Percentiles rank a stretch among this genome's conserved stretches.
These are phyloP conservation scores for Wiebesia pumilae DNA, from an alignment of 1,140 invertebrate species.

Conservation along the genomic window DNA sequence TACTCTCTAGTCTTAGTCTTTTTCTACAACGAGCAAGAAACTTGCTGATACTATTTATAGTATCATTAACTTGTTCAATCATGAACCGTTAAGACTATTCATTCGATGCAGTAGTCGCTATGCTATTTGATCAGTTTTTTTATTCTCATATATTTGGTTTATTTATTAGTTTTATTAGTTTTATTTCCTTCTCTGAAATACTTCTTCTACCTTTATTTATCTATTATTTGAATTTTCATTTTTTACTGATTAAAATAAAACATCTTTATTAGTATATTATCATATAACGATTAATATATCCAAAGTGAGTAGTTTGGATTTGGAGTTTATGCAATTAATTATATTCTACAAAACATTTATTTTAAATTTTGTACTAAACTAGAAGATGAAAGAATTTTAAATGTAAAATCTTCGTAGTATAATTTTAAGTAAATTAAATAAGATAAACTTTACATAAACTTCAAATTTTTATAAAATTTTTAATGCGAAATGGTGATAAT, in stretches of 20 bases:
- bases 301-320: background rate
- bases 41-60: constrained; percentile 9
- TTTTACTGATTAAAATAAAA: background rate
- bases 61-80: constrained; percentile 28
- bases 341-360: background rate
- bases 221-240: background rate
- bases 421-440: too few relatives aligned
- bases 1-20: background rate
- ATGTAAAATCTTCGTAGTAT: too few relatives aligned
- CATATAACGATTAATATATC: background rate
- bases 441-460: background rate
- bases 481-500: background rate
- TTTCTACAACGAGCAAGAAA: background rate
- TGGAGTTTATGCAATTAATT: background rate
- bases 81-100: background rate
- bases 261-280: background rate
- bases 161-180: too few relatives aligned
- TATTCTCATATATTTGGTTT: background rate
- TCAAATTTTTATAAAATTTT: background rate
- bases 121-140: background rate
- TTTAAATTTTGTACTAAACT: background rate
- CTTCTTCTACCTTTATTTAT: background rate
- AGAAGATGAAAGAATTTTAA: background rate
- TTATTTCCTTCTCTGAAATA: too few relatives aligned
- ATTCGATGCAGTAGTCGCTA: constrained; percentile 11